Evolutionary conservation across 1,140 invertebrate genomes (phyloP).

Genomic region (Yoshiicerus persimilis): DNA sequence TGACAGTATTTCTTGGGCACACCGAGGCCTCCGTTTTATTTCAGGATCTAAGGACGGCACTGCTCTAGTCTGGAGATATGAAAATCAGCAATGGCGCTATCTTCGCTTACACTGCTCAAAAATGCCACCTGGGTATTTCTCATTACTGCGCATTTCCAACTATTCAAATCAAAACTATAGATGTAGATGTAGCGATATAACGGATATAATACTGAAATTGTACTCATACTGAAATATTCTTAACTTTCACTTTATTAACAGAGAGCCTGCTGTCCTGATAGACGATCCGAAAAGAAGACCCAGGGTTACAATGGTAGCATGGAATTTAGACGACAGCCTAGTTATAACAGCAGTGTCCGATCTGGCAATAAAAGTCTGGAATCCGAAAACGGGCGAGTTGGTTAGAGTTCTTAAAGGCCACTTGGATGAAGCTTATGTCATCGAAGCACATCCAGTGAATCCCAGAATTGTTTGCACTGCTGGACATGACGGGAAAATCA

Average conservation of each 20-base stretch:
- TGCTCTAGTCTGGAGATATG: conserved; percentile 89
- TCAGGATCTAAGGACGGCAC: conserved; percentile 97
- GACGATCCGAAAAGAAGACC: conserved; percentile 66
- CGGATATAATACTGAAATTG: too few species aligned
- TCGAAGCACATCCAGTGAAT: conserved; percentile 89
- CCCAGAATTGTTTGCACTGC: conserved; percentile 76
- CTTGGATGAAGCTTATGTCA: conserved; percentile 89
- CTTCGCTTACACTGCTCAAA: conserved; percentile 67
- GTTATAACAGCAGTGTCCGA: conserved; percentile 90
- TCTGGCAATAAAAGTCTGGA: conserved; percentile 85
- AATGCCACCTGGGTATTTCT: conserved; percentile 62
- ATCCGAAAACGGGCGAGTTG: conserved; percentile 66
- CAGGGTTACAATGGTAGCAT: conserved; percentile 94
- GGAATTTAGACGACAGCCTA: conserved; percentile 83
- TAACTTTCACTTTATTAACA: too few species aligned
- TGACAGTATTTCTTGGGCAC: conserved; percentile 94
- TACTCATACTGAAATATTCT: too few species aligned
- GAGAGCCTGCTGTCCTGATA: conserved; percentile 43
- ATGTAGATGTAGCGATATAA: too few species aligned
- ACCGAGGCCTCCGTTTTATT: conserved; percentile 79
- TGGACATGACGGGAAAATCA: conserved; percentile 92
- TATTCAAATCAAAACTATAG: too few species aligned
- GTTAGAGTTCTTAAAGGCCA: conserved; percentile 75
- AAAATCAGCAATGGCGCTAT: conserved; percentile 84
- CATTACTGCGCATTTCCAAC: background rate